Evolutionary conservation across 2,888 invertebrate species (phyloP).

Genomic region (Bedellia somnulentella): DNA sequence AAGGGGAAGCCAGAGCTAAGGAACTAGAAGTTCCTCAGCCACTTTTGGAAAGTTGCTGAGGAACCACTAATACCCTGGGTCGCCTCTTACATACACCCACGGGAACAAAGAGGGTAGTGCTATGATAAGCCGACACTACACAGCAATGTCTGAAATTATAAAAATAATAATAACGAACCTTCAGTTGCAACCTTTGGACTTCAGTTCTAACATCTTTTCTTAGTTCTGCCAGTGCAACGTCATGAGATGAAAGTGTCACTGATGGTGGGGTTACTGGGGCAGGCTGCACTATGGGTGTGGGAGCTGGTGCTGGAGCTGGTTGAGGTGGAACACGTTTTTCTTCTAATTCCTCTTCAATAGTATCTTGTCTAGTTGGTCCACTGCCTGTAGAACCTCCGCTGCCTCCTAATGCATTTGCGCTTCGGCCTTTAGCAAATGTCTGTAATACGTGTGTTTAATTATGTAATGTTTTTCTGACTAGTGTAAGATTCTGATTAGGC

Average conservation of each 20-base stretch:
- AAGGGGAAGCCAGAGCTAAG: too few species aligned
- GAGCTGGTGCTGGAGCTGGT: slow-evolving; percentile 18
- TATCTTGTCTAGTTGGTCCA: slow-evolving; percentile 66
- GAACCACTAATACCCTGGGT: too few species aligned
- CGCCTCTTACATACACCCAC: too few species aligned
- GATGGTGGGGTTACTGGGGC: slow-evolving; percentile 21
- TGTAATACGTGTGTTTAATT: neutral
- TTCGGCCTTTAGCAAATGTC: slow-evolving; percentile 30
- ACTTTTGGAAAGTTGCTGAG: too few species aligned
- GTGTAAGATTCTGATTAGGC: too few species aligned
- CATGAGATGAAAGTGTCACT: slow-evolving; percentile 30
- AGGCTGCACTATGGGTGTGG: slow-evolving; percentile 21
- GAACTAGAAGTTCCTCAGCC: too few species aligned
- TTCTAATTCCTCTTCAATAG: slow-evolving; percentile 74
- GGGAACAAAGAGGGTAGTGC: too few species aligned
- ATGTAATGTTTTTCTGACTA: too few species aligned
- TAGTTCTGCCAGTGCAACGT: slow-evolving; percentile 57
- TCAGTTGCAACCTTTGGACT: slow-evolving; percentile 44
- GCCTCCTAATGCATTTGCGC: slow-evolving; percentile 41
- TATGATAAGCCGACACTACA: too few species aligned
- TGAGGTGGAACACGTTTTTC: slow-evolving; percentile 33
- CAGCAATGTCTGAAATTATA: too few species aligned
- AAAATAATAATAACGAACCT: too few species aligned
- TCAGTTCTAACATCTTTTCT: slow-evolving; percentile 40
- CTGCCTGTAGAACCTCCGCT: slow-evolving; percentile 24